Evolutionary conservation across 2,888 invertebrate genomes (phyloP), one percentile per base, ranked within the genome.

Genomic region (Cephus pygmeus): DNA sequence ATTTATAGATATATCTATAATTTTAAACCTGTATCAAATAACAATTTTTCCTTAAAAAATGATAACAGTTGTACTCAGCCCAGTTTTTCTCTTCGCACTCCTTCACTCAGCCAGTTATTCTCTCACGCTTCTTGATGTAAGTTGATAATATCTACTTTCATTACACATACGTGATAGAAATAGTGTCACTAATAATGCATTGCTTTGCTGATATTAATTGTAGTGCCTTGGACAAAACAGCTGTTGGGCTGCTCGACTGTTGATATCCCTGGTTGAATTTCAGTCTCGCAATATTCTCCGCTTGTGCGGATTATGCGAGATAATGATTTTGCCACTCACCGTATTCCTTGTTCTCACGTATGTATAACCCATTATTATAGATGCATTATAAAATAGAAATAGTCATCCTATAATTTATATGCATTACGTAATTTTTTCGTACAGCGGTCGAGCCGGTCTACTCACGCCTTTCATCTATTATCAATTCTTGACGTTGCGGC

Each of bases 381-480:
- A 34, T 33, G 12, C 71, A 31, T 71, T 23, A 11, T 33, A 35
- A 74, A 76, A 76, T 69, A 56, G 23, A 56, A 56, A 56, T 56
- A 23, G 56, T 56, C 56, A 56, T 56, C 23, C 6, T 56, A 23
- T 56, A 9, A 56, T 23, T 56, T 9, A 36, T 68, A 76, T 75
- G 36, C 35, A 71, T 76, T 75, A 56, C 23, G 56, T 56, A 23
- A 56, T 56, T 56, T 23, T 56, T 23, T 56, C 33, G 93, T 93
- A 75, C 93, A 99, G 98, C 92, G 98, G 98, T 36, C 95, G 96
- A 92, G 97, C 97, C 88, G 97, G 97, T 36, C 92, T 99, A 79
- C 93, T 99, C 88, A 96, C 98, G 23, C 98, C 99, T 73, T 97
- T 99, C 92, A 95, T 98, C 88, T 99, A 99, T 93, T 99, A 98